These are phyloP conservation scores for Desmophyllum pertusum DNA, from an alignment of 92 coral and sea anemone species.

Conservation along the genomic window DNA sequence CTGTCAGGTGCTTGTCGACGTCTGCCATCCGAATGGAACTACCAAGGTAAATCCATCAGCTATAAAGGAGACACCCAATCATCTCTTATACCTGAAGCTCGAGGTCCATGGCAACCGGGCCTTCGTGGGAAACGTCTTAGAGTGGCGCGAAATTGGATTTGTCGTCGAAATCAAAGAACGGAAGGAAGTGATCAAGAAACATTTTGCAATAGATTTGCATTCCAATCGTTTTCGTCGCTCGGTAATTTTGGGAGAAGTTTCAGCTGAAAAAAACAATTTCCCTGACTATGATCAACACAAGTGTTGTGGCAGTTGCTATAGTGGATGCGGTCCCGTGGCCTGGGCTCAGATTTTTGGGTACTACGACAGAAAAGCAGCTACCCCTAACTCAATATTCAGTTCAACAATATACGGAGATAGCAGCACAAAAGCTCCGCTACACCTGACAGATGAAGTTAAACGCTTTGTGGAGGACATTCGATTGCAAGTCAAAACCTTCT, in stretches of 20 bases:
- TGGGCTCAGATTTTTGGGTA: slow-evolving; percentile 74
- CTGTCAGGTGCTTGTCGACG: slow-evolving; percentile 31
- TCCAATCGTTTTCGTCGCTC: slow-evolving; percentile 13
- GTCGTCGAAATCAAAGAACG: slow-evolving; percentile 3
- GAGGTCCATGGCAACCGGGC: slow-evolving; percentile 24
- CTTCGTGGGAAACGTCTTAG: slow-evolving; percentile 4
- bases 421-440: slow-evolving; percentile 14
- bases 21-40: not conserved
- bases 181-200: slow-evolving; percentile 3
- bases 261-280: slow-evolving; percentile 9
- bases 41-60: slow-evolving; percentile 13
- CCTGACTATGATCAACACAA: slow-evolving; percentile 60
- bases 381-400: not conserved
- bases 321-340: slow-evolving; percentile 65
- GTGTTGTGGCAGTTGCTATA: slow-evolving; percentile 47
- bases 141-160: slow-evolving; percentile 26
- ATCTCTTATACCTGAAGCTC: slow-evolving; percentile 16
- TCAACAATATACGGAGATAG: slow-evolving; percentile 4
- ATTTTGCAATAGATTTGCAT: slow-evolving; percentile 24
- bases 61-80: slow-evolving; percentile 20
- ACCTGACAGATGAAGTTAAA: slow-evolving; percentile 2
- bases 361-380: slow-evolving; percentile 49
- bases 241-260: not conserved
- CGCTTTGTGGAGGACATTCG: slow-evolving; percentile 52
- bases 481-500: slow-evolving; percentile 19